A percentile compares a stretch with the other conserved stretches of the same genome.
phyloP scores from a whole-genome alignment of 1,140 invertebrate species.

The Hycleus cichorii region DNA sequence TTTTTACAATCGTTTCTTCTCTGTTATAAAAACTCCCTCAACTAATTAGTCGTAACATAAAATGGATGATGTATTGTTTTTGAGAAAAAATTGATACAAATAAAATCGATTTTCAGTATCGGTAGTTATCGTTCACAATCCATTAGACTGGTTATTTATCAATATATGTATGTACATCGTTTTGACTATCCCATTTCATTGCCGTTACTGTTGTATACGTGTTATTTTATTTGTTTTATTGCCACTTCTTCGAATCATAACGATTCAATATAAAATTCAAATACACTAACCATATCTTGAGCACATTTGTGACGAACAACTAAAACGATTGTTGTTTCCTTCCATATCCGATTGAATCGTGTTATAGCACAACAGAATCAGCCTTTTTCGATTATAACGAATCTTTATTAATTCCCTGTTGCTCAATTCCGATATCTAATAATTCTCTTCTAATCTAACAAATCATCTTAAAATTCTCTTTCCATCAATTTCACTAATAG shows the following conservation, averaged over 20 bases:
- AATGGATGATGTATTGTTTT: too few species aligned
- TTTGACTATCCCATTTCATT: slow-evolving; percentile 21
- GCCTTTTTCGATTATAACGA: too few species aligned
- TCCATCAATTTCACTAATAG: slow-evolving; percentile 1
- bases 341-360: neutral
- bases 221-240: slow-evolving; percentile 21
- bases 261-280: slow-evolving; percentile 20
- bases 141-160: slow-evolving; percentile 24
- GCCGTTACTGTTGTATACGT: slow-evolving; percentile 13
- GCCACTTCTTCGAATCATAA: slow-evolving; percentile 18
- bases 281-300: slow-evolving; percentile 15
- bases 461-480: neutral
- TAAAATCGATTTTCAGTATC: slow-evolving; percentile 26
- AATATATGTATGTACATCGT: slow-evolving; percentile 17
- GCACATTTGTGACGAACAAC: slow-evolving; percentile 11
- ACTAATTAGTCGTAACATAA: too few species aligned
- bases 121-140: slow-evolving; percentile 23
- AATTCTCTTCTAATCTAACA: neutral
- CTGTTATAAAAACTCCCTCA: too few species aligned
- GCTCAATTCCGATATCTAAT: too few species aligned
- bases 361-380: too few species aligned
- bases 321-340: slow-evolving; percentile 6
- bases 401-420: too few species aligned
- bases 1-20: too few species aligned
- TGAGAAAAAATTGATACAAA: slow-evolving; percentile 3